Percentiles rank a stretch among this genome's conserved stretches.
phyloP scores from a whole-genome alignment of 2,113 vertebrate genomes.

The Xenopus borealis region DNA sequence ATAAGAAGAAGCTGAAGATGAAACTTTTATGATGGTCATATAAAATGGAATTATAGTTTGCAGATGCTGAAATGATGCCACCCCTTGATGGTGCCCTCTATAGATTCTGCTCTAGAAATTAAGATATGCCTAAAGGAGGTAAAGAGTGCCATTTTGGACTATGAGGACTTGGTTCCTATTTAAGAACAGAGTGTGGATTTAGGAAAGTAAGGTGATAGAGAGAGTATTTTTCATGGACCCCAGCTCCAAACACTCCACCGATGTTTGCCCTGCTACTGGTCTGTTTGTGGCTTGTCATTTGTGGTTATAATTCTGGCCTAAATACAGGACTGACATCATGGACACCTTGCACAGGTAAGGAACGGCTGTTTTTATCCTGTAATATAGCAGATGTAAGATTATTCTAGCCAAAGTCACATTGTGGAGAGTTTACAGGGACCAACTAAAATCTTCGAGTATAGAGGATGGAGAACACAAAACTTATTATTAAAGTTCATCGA shows the following conservation, averaged over 20 bases:
- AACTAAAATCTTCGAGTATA: no score
- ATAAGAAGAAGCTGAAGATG: neutral
- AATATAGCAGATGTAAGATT: no score
- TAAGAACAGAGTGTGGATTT: neutral
- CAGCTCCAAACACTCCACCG: constrained; percentile 39
- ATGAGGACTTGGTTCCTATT: neutral
- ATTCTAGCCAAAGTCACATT: no score
- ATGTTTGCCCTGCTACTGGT: constrained; percentile 67
- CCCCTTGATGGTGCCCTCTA: no score
- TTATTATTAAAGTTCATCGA: no score
- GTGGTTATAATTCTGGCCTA: constrained; percentile 43
- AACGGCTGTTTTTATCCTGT: no score
- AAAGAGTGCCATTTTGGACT: neutral
- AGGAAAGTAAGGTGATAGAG: neutral
- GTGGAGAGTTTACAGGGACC: no score
- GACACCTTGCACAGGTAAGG: constrained; percentile 81
- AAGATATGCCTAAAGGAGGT: neutral
- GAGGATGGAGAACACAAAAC: no score
- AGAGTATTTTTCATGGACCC: constrained; percentile 61
- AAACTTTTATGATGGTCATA: neutral
- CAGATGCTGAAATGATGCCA: no score
- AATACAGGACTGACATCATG: constrained; percentile 49
- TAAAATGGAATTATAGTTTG: no score
- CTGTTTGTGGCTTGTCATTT: constrained; percentile 56
- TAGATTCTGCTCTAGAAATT: no score